Evolutionary conservation across 2,888 invertebrate genomes (phyloP), one percentile per base, ranked within the genome.

Genomic region (Diachrysia chrysitis): DNA sequence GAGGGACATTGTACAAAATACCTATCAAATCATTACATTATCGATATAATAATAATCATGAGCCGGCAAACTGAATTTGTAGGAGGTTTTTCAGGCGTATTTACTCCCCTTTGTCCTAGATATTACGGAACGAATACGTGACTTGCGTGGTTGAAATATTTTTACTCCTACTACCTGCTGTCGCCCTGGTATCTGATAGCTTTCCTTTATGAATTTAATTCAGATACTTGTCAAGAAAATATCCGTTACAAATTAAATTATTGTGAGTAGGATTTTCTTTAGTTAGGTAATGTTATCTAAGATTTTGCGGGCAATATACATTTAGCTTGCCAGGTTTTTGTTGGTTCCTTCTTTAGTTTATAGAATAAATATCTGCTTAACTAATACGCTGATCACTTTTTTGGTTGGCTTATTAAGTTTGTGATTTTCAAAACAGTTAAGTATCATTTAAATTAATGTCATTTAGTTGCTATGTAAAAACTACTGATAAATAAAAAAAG

Each of bases 121-220:
- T 84, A 81, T 78, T 80, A 80, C 73, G 73, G 78, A 75, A 81
- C 67, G 74, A 63, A 66, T 74, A 87, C 86, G 86, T 86, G 87
- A 77, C 77, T 71, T 17, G 82, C 65, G 75, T 85, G 63, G 71
- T 70, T 67, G 66, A 79, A 70, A 71, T 76, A 67, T 71, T 63
- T 74, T 78, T 69, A 61, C 71, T 71, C 66, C 71, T 77, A 74
- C 76, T 79, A 79, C 77, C 75, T 79, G 56, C 69, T 66, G 66
- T 57, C 19, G 19, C 61, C 66, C 64, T 66, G 63, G 66, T 66
- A 72, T 60, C 55, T 69, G 75, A 66, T 76, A 76, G 63, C 63
- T 63, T 67, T 71, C 14, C 19, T 62, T 73, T 66, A 76, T 68
- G 69, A 63, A 69, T 79, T 83, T 76, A 71, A 82, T 79, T 76